Evolutionary conservation across 1,140 invertebrate species (phyloP).

Genomic region (Physella acuta): DNA sequence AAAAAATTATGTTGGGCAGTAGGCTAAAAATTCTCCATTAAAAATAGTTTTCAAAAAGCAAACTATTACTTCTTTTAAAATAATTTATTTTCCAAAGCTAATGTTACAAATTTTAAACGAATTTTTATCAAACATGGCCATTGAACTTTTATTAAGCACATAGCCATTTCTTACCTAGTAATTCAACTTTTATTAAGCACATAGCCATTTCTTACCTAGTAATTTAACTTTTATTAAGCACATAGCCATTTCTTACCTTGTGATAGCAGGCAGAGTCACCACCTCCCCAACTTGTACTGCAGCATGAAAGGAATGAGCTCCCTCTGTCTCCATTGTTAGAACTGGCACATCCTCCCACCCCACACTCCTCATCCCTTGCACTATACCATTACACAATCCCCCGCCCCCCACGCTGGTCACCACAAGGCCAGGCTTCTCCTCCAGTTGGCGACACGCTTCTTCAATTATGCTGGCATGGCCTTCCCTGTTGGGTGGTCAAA

Average conservation of each 20-base stretch:
- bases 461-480: slow-evolving; percentile 61
- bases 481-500: slow-evolving; percentile 59
- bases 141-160: no score
- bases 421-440: slow-evolving; percentile 58
- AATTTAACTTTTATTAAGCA: no score
- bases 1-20: no score
- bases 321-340: slow-evolving; percentile 11
- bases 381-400: slow-evolving; percentile 58
- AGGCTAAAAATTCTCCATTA: no score
- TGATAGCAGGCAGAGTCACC: slow-evolving; percentile 44
- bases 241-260: slow-evolving; percentile 53
- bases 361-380: slow-evolving; percentile 52
- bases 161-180: no score
- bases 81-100: no score
- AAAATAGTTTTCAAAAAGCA: no score
- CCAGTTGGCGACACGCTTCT: slow-evolving; percentile 59
- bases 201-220: slow-evolving; percentile 62
- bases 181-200: no score
- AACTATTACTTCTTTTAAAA: no score
- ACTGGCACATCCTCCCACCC: slow-evolving; percentile 55
- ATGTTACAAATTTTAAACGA: no score
- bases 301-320: slow-evolving; percentile 19
- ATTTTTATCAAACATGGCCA: no score
- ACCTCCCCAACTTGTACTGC: slow-evolving; percentile 3
- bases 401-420: slow-evolving; percentile 63